Base-by-base conservation (phyloP, 2,888 invertebrate genomes). In the Mimachlamys varia region DNA sequence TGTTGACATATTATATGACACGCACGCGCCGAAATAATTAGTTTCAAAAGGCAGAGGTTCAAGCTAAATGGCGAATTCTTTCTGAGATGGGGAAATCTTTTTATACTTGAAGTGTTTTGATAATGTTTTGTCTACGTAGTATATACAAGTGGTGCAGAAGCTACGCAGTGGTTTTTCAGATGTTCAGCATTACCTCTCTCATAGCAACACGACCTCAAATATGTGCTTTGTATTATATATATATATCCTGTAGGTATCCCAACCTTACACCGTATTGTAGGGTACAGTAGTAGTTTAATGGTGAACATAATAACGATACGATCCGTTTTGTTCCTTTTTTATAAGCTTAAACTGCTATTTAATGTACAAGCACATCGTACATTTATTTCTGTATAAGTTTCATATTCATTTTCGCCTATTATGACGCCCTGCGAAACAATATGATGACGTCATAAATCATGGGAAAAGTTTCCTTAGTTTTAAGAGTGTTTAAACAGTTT, bases 41-140 rank as follows among this genome's bases (percentile, higher is more conserved):
- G 76, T 76, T 76, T 76, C 76, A 76, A 76, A 76, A 76, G 76
- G 76, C 76, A 76, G 33, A 15, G 76, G 76, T 76, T 76, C 76
- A 76, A 76, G 76, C 76, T 76, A 76, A 76, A 76, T 76, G 76
- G 76, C 76, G 76, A 76, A 76, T 76, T 76, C 76, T 76, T n/a
- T 33, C 76, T 76, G 76, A 22, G 76, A 33, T 76, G 33, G 76
- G 62, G n/a, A 76, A 76, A 76, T 33, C 76, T 33, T 27, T 76
- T 76, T 76, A 76, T 76, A 76, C 76, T 76, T 76, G 76, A 76
- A 76, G 76, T 76, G 76, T 76, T 76, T 76, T 76, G 76, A 76
- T 76, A 76, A 76, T 76, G 76, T 76, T 76, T 76, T 76, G 76
- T 76, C 76, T 76, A 76, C 12, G 76, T 33, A 76, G 76, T 76